phyloP scores from a whole-genome alignment of 2,888 invertebrate genomes.

The Glaucopsyche alexis region DNA sequence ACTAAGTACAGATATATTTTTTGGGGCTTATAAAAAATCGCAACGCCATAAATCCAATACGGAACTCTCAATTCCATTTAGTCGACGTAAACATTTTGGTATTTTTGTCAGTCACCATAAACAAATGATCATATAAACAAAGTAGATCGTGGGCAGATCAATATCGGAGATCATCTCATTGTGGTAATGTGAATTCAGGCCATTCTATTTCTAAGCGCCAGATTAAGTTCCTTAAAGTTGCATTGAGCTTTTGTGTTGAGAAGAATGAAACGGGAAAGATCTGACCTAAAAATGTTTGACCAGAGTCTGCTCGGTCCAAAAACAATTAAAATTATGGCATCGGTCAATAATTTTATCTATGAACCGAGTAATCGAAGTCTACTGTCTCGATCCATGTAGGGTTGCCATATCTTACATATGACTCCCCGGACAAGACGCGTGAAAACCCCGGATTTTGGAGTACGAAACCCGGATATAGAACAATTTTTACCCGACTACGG shows the following conservation, averaged over 20 bases:
- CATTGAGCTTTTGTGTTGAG: background rate
- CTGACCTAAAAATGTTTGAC: background rate
- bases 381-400: too few species aligned
- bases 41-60: too few species aligned
- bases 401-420: too few species aligned
- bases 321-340: too few species aligned
- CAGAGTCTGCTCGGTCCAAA: background rate
- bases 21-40: too few species aligned
- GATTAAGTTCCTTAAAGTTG: constrained; percentile 2
- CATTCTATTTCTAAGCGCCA: constrained; percentile 9
- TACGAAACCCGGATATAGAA: too few species aligned
- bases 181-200: background rate
- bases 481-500: too few species aligned
- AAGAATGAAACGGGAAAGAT: background rate
- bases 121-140: background rate
- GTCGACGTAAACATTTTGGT: background rate
- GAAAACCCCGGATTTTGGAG: too few species aligned
- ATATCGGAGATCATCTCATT: background rate
- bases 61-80: background rate
- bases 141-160: background rate
- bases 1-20: too few species aligned
- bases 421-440: too few species aligned
- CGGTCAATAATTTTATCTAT: too few species aligned
- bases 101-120: constrained; percentile 9
- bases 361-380: too few species aligned